Percentiles rank a stretch among this genome's conserved stretches.
Evolutionary conservation across 2,888 invertebrate species (phyloP).

Genomic region (Eupithecia insigniata): DNA sequence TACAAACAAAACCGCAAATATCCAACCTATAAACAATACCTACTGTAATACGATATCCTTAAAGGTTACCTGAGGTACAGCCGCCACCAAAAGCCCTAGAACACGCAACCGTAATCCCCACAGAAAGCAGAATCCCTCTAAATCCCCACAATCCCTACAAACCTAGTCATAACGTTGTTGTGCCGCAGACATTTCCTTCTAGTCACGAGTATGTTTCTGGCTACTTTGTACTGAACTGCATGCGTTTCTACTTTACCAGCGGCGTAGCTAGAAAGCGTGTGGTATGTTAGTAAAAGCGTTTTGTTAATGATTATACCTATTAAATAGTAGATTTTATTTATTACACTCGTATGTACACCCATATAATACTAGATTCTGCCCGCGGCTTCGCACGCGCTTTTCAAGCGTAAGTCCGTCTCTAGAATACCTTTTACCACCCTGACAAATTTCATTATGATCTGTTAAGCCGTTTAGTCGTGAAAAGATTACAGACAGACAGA

Average conservation of each 20-base stretch:
- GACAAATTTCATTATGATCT: too few relatives aligned
- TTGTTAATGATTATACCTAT: slow-evolving; percentile 21
- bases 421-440: too few relatives aligned
- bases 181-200: slow-evolving; percentile 77
- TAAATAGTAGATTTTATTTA: neutral
- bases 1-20: neutral
- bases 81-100: slow-evolving; percentile 33
- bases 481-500: too few relatives aligned
- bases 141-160: slow-evolving; percentile 49
- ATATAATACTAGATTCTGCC: too few relatives aligned
- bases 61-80: slow-evolving; percentile 17
- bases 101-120: slow-evolving; percentile 31
- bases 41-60: neutral
- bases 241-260: slow-evolving; percentile 79
- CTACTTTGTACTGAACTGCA: slow-evolving; percentile 76
- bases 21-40: neutral
- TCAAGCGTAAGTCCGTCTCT: too few relatives aligned
- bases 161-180: slow-evolving; percentile 81
- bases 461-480: too few relatives aligned
- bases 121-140: neutral
- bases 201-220: slow-evolving; percentile 71
- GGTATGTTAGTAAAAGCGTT: slow-evolving; percentile 37
- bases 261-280: slow-evolving; percentile 74
- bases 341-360: too few relatives aligned
- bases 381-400: too few relatives aligned